Base-by-base conservation (phyloP, 2,113 vertebrate genomes). In the Megalops atlanticus region DNA sequence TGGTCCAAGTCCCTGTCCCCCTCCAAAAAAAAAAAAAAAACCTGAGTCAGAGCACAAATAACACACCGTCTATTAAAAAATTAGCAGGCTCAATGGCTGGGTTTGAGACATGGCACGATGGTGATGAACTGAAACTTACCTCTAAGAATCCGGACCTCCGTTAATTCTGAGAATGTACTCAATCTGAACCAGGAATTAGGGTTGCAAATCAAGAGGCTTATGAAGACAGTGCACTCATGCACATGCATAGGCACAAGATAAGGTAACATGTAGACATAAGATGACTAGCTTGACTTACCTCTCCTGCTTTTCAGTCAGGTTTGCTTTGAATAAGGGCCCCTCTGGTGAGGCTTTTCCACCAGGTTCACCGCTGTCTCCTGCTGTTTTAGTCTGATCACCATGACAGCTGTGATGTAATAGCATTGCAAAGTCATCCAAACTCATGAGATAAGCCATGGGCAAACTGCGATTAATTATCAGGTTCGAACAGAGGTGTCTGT, bases 1-100 rank as follows among this genome's bases (percentile, higher is more conserved):
- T 83, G 77, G 70, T 79, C 75, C 41, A 31, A 35, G 74, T 73
- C 43, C 52, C 52, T 58, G 24, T n/a, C n/a, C n/a, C n/a, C 58
- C 24, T 31, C 58, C 58, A 64, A 64, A 64, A 64, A 64, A 64
- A 27, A 31, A 31, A 64, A 64, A 64, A 64, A 27, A 64, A 64
- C 52, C 52, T 58, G 52, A 58, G 52, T 58, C n/a, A n/a, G 18
- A 24, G 15, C 52, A 58, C 24, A n/a, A n/a, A n/a, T n/a, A 58
- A 58, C 18, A 58, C 52, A 12, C 2, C 21, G 24, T 58, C 52
- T 24, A 58, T 49, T n/a, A n/a, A 27, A 1, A 64, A 64, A 64
- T 31, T 64, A n/a, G n/a, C 58, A 31, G 58, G 58, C 58, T 64
- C 58, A 64, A 64, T 64, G 58, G 58, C 58, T 64, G 27, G 58